A percentile compares a stretch with the other conserved stretches of the same genome.
phyloP scores from a whole-genome alignment of 2,113 vertebrate genomes.

The Cinclus mexicanus region DNA sequence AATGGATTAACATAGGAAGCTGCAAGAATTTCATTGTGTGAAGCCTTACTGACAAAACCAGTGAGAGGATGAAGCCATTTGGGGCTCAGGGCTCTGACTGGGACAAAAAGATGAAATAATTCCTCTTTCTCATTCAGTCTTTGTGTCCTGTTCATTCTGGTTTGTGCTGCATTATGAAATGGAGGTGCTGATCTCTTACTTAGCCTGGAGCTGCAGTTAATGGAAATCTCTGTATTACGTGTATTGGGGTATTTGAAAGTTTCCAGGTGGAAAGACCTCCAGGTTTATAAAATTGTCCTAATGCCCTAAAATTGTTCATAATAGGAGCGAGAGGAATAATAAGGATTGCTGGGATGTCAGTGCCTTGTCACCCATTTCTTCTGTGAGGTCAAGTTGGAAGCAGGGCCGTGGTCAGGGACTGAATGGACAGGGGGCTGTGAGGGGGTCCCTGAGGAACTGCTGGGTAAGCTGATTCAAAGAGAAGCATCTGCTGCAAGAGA shows the following conservation, averaged over 20 bases:
- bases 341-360: neutral
- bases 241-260: neutral
- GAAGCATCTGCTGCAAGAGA: neutral
- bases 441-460: neutral
- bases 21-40: neutral
- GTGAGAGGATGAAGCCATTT: slow-evolving; percentile 16
- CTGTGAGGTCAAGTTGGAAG: neutral
- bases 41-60: neutral
- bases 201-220: slow-evolving; percentile 12
- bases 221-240: neutral
- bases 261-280: neutral
- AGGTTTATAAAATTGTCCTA: neutral
- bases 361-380: neutral
- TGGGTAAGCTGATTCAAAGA: neutral
- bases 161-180: neutral
- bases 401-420: neutral
- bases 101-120: slow-evolving; percentile 28
- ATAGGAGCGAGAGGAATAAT: neutral
- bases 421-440: neutral
- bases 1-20: slow-evolving; percentile 36
- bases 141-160: neutral
- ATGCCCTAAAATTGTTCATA: neutral
- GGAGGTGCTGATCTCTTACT: slow-evolving; percentile 22
- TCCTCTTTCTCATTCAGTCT: neutral
- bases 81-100: slow-evolving; percentile 9